These are phyloP conservation scores for Bombus fervidus DNA, from an alignment of 1,140 invertebrate genomes.

Conservation along the genomic window DNA sequence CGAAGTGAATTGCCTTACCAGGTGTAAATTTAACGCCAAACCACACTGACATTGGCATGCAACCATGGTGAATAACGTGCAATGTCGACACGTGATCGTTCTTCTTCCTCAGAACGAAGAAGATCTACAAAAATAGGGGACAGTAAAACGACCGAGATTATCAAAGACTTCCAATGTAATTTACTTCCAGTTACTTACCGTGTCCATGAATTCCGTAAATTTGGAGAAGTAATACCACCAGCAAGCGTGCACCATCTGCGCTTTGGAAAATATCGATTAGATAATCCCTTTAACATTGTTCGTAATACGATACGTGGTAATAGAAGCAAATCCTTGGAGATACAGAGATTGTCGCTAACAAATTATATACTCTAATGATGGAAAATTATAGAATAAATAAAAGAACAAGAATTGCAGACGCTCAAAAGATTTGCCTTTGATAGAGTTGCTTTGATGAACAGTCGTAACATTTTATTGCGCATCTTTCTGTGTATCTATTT, in stretches of 20 bases:
- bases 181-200: constrained; percentile 86
- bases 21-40: constrained; percentile 97
- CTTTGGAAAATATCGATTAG: constrained; percentile 70
- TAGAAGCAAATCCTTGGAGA: constrained; percentile 25
- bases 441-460: neutral
- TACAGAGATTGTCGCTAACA: neutral
- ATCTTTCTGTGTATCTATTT: neutral
- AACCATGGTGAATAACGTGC: constrained; percentile 97
- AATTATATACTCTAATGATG: neutral
- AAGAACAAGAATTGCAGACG: neutral
- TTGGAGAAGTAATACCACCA: constrained; percentile 99
- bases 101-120: constrained; percentile 97
- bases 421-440: constrained; percentile 26
- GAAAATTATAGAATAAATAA: neutral
- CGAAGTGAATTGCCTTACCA: constrained; percentile 80
- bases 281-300: neutral
- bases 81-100: constrained; percentile 95
- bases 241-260: constrained; percentile 94
- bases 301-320: neutral
- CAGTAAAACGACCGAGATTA: neutral
- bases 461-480: too few species aligned
- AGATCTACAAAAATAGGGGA: constrained; percentile 86
- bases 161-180: too few species aligned
- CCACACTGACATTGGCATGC: constrained; percentile 98
- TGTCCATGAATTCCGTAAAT: constrained; percentile 97